These are phyloP conservation scores for Athripsodes cinereus DNA, from an alignment of 2,888 invertebrate genomes.

Conservation along the genomic window DNA sequence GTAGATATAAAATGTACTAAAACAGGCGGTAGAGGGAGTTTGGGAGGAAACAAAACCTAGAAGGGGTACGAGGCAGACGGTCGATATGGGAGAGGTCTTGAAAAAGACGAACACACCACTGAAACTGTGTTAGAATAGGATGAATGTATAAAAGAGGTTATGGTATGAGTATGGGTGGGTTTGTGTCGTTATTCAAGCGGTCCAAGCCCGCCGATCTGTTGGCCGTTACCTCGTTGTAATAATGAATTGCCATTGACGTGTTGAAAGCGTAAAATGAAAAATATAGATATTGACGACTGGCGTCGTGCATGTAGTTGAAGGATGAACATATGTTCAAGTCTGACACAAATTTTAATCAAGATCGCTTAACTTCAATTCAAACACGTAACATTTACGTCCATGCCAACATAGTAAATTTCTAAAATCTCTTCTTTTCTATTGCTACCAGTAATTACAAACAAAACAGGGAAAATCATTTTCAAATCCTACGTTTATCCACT, in stretches of 20 bases:
- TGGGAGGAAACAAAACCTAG: neutral
- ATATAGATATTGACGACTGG: too few relatives aligned
- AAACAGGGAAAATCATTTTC: too few relatives aligned
- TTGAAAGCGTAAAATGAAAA: too few relatives aligned
- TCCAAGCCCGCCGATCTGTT: neutral
- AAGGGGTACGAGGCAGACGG: neutral
- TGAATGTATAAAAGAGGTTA: neutral
- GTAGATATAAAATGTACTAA: neutral
- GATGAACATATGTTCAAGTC: too few relatives aligned
- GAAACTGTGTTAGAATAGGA: neutral
- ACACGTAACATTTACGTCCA: too few relatives aligned
- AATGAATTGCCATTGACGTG: neutral
- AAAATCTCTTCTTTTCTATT: too few relatives aligned
- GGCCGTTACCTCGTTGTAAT: neutral
- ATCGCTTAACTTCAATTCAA: too few relatives aligned
- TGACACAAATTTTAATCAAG: too few relatives aligned
- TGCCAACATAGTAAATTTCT: too few relatives aligned
- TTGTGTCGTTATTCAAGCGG: neutral
- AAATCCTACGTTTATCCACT: too few relatives aligned
- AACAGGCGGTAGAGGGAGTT: neutral
- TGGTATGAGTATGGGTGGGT: neutral
- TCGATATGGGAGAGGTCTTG: neutral
- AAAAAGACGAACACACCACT: neutral
- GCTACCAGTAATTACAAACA: too few relatives aligned
- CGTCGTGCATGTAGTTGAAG: too few relatives aligned